A percentile compares a stretch with the other conserved stretches of the same genome.
Evolutionary conservation across 2,888 invertebrate genomes (phyloP).

Genomic region (Hemithea aestivaria): DNA sequence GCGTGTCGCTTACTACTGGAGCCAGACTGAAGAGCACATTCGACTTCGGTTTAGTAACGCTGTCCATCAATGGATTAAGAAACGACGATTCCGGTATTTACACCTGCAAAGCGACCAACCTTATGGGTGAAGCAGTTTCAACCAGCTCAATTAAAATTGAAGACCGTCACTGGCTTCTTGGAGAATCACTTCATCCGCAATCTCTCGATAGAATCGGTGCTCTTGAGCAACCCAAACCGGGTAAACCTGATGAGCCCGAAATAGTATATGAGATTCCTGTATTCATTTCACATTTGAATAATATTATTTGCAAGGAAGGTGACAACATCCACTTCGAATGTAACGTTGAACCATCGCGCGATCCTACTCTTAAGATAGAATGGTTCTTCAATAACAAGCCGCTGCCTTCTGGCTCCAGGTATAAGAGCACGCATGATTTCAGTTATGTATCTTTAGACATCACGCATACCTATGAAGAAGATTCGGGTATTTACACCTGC

Average conservation of each 20-base stretch:
- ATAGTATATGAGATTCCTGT: conserved; percentile 90
- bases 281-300: conserved; percentile 94
- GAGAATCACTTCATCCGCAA: conserved; percentile 92
- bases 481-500: conserved; percentile 94
- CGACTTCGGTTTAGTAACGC: conserved; percentile 97
- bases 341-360: conserved; percentile 93
- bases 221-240: conserved; percentile 88
- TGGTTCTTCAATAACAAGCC: conserved; percentile 98
- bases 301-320: conserved; percentile 92
- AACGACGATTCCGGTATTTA: conserved; percentile 97
- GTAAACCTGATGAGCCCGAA: conserved; percentile 84
- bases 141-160: conserved; percentile 93
- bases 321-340: conserved; percentile 95
- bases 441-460: conserved; percentile 96
- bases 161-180: conserved; percentile 92
- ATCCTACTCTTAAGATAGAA: conserved; percentile 93
- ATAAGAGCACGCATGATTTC: conserved; percentile 96
- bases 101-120: conserved; percentile 95
- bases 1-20: conserved; percentile 90
- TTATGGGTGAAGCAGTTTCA: conserved; percentile 95
- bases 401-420: conserved; percentile 92
- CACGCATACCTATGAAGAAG: conserved; percentile 91
- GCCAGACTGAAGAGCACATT: conserved; percentile 95
- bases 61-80: conserved; percentile 92
- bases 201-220: conserved; percentile 91